Base-by-base conservation (phyloP, 2,888 invertebrate genomes). In the Autographa gamma region DNA sequence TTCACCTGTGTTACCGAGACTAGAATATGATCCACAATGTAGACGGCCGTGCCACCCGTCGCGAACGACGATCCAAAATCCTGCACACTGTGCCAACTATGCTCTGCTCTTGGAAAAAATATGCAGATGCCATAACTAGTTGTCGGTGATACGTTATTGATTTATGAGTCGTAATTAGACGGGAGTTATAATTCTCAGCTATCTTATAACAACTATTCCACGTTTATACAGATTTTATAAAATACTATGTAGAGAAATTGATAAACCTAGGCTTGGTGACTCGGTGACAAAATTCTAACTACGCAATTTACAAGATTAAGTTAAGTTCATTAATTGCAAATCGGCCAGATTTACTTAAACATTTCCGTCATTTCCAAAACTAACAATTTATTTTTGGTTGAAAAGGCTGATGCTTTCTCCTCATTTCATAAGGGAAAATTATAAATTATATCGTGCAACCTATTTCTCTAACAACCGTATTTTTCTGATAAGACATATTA, bases 21-120 rank as follows among this genome's bases (percentile, higher is more conserved):
- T 66, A 68, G 65, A 68, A 80, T 79, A 71, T 70, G 69, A 75
- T 66, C 60, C 66, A 67, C 74, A n/a, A 41, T 76, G 70, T 72
- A 69, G 67, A 74, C 77, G 71, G 80, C n/a, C 77, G 73, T 67
- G 56, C 48, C 56, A 54, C 34, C 52, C 38, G 63, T 48, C 41
- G 52, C 61, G 61, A 31, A 59, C 64, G 25, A 52, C 62, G 56
- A 69, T 68, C 38, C 63, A 67, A 66, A 66, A 70, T 60, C 32
- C 18, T 58, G 60, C 83, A 79, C 69, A 64, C 32, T 81, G 81
- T 73, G 79, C 74, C 71, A 78, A 82, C 34, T 66, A 54, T 6
- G 16, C 32, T 9, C 14, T 34, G 13, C 62, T 56, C 60, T 74
- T n/a, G 54, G 68, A 74, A 71, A 81, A 63, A 81, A 70, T 69